Conservation (phyloP, 1,140 invertebrate species). For the Drosophila triauraria region DNA sequence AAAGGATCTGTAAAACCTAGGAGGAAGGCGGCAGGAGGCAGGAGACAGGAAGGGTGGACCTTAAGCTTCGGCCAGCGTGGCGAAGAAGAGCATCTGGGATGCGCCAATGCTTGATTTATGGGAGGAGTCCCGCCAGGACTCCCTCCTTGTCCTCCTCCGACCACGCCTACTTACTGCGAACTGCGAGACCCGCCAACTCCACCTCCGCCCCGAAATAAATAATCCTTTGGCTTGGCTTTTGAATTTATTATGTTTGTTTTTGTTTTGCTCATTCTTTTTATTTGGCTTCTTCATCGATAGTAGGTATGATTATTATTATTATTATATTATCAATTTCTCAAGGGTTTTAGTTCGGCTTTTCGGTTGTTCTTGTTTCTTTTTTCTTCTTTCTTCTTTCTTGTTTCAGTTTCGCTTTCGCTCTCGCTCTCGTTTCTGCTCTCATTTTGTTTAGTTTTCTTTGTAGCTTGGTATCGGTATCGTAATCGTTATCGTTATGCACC, state of each 20-base stretch:
- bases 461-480: conserved; percentile 57
- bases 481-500: conserved; percentile 61
- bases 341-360: conserved; percentile 44
- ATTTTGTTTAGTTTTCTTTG: conserved; percentile 37
- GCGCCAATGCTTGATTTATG: conserved; percentile 79
- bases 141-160: conserved; percentile 2
- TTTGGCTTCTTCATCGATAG: conserved; percentile 54
- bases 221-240: conserved; percentile 75
- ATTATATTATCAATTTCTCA: conserved; percentile 59
- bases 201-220: conserved; percentile 51
- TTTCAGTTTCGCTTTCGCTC: conserved; percentile 6
- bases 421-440: conserved; percentile 25
- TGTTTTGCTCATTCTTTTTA: conserved; percentile 37
- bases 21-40: not conserved
- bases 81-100: conserved; percentile 64
- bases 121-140: conserved; percentile 3
- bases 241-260: conserved; percentile 78
- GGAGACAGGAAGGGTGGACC: conserved; percentile 22
- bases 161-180: conserved; percentile 60
- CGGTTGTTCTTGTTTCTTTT: not conserved
- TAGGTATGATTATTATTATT: conserved; percentile 55
- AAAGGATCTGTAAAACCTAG: conserved; percentile 7
- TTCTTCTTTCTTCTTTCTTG: not conserved
- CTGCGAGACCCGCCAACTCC: conserved; percentile 7
- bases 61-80: conserved; percentile 35